Conservation (phyloP, 2,888 invertebrate species). For the Hydropsyche betteni region DNA sequence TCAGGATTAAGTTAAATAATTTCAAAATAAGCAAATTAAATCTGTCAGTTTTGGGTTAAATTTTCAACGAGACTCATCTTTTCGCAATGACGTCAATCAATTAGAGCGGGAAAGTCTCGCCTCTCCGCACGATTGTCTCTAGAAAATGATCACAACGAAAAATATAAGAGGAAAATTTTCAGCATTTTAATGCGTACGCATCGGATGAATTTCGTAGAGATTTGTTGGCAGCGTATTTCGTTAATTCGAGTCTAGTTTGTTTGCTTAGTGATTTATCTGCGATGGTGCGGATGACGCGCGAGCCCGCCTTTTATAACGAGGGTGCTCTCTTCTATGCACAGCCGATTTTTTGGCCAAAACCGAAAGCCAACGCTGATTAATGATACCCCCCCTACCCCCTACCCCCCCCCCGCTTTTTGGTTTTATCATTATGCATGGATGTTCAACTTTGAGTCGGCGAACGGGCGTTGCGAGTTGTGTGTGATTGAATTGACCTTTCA, state of each 20-base stretch:
- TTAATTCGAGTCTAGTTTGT: conserved; percentile 33
- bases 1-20: too few species aligned
- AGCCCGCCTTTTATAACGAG: conserved; percentile 17
- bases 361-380: conserved; percentile 6
- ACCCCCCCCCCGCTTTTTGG: not conserved
- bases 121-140: conserved; percentile 25
- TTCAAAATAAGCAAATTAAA: too few species aligned
- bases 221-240: conserved; percentile 29
- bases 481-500: too few species aligned
- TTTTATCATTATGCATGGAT: not conserved
- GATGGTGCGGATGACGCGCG: conserved; percentile 31
- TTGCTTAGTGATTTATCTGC: conserved; percentile 31
- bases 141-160: too few species aligned
- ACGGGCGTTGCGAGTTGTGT: too few species aligned
- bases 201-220: conserved; percentile 21
- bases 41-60: too few species aligned
- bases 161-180: not conserved
- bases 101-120: conserved; percentile 15
- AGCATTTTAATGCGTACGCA: not conserved
- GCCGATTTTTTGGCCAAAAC: not conserved
- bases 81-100: conserved; percentile 23
- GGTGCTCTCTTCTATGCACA: not conserved
- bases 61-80: too few species aligned
- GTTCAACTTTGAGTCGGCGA: too few species aligned
- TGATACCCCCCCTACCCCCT: conserved; percentile 7